These are phyloP conservation scores for Elegia similella DNA, from an alignment of 2,888 invertebrate species.

Conservation along the genomic window DNA sequence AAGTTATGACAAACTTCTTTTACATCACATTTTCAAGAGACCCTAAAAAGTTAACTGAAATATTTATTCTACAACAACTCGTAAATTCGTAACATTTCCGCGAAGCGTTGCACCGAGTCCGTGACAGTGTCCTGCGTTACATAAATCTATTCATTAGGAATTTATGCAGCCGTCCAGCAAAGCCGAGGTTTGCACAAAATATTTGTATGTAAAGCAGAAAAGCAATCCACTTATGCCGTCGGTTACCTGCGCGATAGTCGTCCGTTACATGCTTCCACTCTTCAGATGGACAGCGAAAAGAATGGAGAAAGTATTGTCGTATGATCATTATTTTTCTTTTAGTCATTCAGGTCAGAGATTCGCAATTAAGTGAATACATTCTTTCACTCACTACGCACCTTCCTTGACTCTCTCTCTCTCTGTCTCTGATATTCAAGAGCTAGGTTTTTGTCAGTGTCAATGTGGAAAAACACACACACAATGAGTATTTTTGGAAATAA, in stretches of 20 bases:
- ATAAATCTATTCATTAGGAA: slow-evolving; percentile 24
- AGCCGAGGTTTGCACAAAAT: slow-evolving; percentile 67
- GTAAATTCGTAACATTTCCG: not conserved
- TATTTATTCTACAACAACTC: not conserved
- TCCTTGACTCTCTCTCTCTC: too few species aligned
- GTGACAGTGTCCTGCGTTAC: slow-evolving; percentile 6
- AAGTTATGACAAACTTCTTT: too few species aligned
- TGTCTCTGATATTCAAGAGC: too few species aligned
- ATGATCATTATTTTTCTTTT: not conserved
- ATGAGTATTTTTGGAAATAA: too few species aligned
- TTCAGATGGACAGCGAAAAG: slow-evolving; percentile 31
- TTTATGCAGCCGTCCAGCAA: not conserved
- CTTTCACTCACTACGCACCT: too few species aligned
- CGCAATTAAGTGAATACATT: too few species aligned
- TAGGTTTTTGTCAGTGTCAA: too few species aligned
- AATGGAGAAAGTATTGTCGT: not conserved
- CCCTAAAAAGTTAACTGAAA: not conserved
- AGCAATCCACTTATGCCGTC: slow-evolving; percentile 78
- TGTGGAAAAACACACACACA: too few species aligned
- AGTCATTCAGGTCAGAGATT: too few species aligned
- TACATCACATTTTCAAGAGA: too few species aligned
- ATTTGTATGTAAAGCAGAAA: slow-evolving; percentile 79
- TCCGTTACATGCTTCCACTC: slow-evolving; percentile 59
- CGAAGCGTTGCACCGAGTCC: not conserved
- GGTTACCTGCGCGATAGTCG: slow-evolving; percentile 73